Evolutionary conservation across 2,888 invertebrate species (phyloP).

Genomic region (Melinaea menophilus): DNA sequence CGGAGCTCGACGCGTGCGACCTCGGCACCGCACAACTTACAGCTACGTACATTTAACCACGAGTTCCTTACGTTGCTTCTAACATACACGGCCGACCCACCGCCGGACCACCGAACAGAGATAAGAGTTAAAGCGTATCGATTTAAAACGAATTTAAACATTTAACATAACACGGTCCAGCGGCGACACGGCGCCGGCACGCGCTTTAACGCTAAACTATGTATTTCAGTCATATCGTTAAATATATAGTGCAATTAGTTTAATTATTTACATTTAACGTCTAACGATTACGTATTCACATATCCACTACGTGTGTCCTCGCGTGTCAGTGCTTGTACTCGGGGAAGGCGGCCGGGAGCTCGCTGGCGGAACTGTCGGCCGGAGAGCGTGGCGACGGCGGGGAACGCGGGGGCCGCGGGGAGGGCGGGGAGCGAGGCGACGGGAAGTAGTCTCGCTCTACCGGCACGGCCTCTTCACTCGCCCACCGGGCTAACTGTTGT

Average conservation of each 20-base stretch:
- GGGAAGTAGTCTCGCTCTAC: constrained; percentile 73
- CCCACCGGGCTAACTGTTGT: constrained; percentile 97
- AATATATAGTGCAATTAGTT: constrained; percentile 59
- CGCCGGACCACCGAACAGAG: constrained; percentile 50
- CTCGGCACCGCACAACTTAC: constrained; percentile 58
- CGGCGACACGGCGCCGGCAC: constrained; percentile 49
- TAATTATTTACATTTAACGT: constrained; percentile 66
- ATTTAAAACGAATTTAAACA: constrained; percentile 62
- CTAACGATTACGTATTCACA: constrained; percentile 61
- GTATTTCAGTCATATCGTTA: constrained; percentile 71
- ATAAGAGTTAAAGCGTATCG: constrained; percentile 70
- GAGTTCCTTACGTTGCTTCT: constrained; percentile 55
- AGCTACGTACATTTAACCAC: constrained; percentile 54
- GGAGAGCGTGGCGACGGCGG: constrained; percentile 36
- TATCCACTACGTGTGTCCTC: constrained; percentile 67
- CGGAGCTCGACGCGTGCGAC: constrained; percentile 50
- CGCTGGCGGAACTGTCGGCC: constrained; percentile 63
- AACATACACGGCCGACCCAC: constrained; percentile 55
- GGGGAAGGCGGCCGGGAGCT: constrained; percentile 62
- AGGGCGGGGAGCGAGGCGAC: constrained; percentile 57
- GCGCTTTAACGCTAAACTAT: constrained; percentile 53
- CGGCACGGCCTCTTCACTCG: constrained; percentile 90
- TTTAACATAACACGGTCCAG: constrained; percentile 46
- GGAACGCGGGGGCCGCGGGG: constrained; percentile 33
- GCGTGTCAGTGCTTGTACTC: constrained; percentile 57